These are phyloP conservation scores for Aphis craccivora DNA, from an alignment of 1,140 invertebrate genomes.

Conservation along the genomic window DNA sequence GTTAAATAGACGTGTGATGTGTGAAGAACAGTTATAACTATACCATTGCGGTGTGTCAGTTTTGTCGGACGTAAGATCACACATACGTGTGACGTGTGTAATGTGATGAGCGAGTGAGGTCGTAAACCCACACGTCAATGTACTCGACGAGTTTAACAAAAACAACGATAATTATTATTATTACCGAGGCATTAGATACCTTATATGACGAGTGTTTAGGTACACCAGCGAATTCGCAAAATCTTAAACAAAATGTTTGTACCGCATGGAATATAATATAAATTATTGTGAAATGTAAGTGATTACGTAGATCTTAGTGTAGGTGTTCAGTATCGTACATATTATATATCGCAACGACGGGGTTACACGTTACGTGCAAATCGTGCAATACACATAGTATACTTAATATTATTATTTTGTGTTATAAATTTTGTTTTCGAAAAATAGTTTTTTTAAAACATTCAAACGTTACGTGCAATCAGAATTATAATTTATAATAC, in stretches of 20 bases:
- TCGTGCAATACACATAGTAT: neutral
- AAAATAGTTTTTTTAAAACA: neutral
- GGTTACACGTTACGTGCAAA: neutral
- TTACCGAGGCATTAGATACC: neutral
- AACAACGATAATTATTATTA: neutral
- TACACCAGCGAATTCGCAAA: neutral
- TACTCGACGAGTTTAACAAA: neutral
- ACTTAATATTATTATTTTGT: neutral
- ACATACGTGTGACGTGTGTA: neutral
- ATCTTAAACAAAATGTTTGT: neutral
- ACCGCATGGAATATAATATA: neutral
- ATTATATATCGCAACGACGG: neutral
- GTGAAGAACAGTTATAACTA: conserved; percentile 28
- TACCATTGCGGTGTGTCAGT: neutral
- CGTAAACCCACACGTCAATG: neutral
- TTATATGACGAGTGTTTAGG: neutral
- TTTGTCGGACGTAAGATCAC: neutral
- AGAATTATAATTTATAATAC: neutral
- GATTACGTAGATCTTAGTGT: neutral
- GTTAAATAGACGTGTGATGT: neutral
- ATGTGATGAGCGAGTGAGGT: conserved; percentile 3
- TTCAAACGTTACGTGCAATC: neutral
- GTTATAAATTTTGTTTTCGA: neutral
- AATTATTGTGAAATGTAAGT: neutral
- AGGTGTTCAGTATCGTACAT: neutral